Evolutionary conservation across 2,888 invertebrate species (phyloP).

Genomic region (Dynastes tityus): DNA sequence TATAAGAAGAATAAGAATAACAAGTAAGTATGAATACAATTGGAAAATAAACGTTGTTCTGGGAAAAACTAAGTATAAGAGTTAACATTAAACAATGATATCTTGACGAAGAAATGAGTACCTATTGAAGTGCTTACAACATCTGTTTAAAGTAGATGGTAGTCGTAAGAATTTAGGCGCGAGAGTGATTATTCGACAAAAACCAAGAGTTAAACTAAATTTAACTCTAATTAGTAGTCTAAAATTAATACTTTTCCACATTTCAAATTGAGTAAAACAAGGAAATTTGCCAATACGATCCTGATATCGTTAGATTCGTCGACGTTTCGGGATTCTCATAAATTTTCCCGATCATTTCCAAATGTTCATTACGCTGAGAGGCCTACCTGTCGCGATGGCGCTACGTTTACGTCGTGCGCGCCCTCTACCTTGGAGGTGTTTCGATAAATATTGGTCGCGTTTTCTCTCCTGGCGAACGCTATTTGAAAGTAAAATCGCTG

Average conservation of each 20-base stretch:
- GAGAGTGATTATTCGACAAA: no score
- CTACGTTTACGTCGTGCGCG: neutral
- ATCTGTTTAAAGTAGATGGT: neutral
- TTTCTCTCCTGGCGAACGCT: constrained; percentile 31
- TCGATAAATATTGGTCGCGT: constrained; percentile 47
- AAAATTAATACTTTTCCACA: no score
- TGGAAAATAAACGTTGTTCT: no score
- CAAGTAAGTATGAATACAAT: no score
- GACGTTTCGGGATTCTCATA: constrained; percentile 34
- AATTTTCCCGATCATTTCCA: constrained; percentile 49
- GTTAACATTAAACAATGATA: no score
- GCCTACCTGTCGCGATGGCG: constrained; percentile 25
- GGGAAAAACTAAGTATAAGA: no score
- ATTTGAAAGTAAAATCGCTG: constrained; percentile 44
- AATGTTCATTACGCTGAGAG: constrained; percentile 47
- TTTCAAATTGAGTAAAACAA: neutral
- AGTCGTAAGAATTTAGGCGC: no score
- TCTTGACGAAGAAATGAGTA: no score
- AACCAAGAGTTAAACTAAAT: no score
- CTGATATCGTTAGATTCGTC: constrained; percentile 6
- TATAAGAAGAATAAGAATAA: no score
- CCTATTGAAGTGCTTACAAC: neutral
- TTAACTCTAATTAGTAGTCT: no score
- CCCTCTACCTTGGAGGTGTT: constrained; percentile 24
- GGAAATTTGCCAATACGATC: neutral